phyloP scores from a whole-genome alignment of 2,888 invertebrate species.

The Eupelmus urozonus region DNA sequence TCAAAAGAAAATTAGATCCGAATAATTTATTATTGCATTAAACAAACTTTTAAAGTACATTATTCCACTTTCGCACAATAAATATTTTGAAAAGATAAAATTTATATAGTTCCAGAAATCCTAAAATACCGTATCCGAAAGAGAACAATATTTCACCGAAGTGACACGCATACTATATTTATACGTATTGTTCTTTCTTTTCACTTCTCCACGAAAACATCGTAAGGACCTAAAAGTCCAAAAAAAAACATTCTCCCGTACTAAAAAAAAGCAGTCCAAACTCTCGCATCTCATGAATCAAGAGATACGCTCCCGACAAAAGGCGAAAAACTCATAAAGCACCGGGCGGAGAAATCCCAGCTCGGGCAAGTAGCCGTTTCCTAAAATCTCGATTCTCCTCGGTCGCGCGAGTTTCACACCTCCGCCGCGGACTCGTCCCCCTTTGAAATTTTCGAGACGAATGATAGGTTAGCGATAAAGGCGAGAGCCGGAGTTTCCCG shows the following conservation, averaged over 20 bases:
- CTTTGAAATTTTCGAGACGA: slow-evolving; percentile 47
- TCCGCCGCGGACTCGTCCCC: neutral
- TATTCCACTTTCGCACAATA: too few species aligned
- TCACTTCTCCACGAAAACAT: too few species aligned
- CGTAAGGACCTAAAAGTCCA: too few species aligned
- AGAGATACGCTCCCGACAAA: neutral
- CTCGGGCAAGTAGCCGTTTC: neutral
- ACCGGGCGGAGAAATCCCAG: neutral
- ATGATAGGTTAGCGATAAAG: slow-evolving; percentile 48
- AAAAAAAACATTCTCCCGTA: neutral
- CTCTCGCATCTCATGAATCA: neutral
- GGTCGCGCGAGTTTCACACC: slow-evolving; percentile 16
- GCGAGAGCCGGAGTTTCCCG: slow-evolving; percentile 45
- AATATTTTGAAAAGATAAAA: too few species aligned
- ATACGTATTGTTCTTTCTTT: too few species aligned
- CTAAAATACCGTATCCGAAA: too few species aligned
- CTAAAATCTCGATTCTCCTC: slow-evolving; percentile 42
- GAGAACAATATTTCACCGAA: too few species aligned
- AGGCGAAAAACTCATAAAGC: neutral
- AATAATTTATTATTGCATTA: too few species aligned
- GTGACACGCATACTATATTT: too few species aligned
- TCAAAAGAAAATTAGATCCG: too few species aligned
- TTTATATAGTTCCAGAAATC: too few species aligned
- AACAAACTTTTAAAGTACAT: too few species aligned
- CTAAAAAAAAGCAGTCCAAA: neutral